These are phyloP conservation scores for Nothura maculosa DNA, from an alignment of 2,797 vertebrate genomes.

Conservation along the genomic window DNA sequence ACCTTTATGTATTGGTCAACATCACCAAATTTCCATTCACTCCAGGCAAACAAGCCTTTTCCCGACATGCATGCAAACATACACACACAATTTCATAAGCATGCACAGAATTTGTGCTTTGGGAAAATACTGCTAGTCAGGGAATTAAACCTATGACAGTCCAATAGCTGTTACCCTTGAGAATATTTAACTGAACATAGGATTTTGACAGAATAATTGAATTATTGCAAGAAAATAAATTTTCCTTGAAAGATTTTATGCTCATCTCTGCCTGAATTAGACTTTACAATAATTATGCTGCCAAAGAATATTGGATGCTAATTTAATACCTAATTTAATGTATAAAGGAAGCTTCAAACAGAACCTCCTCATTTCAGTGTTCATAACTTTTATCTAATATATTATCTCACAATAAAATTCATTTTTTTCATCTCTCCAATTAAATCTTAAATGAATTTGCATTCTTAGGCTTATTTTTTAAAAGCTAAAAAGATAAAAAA, in stretches of 20 bases:
- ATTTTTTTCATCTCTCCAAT: slow-evolving; percentile 5
- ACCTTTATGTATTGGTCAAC: background rate
- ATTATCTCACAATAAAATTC: slow-evolving; percentile 17
- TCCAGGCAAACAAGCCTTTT: background rate
- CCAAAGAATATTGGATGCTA: background rate
- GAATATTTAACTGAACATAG: background rate
- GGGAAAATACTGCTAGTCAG: background rate
- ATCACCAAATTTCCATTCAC: background rate
- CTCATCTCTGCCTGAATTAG: background rate
- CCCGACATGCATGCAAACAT: background rate
- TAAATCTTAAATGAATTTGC: background rate
- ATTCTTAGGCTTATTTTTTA: background rate
- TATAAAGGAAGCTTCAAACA: background rate
- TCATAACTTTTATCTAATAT: background rate
- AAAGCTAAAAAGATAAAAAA: background rate
- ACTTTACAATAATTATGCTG: background rate
- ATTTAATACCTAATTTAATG: slow-evolving; percentile 12
- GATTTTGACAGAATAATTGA: background rate
- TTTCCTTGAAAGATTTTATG: background rate
- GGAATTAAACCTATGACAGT: background rate
- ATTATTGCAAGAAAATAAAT: background rate
- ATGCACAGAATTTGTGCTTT: background rate
- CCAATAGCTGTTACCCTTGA: background rate
- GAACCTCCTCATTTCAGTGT: background rate
- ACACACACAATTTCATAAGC: background rate